A percentile compares a stretch with the other conserved stretches of the same genome.
phyloP scores from a whole-genome alignment of 1,140 invertebrate species.

The Pseudomyrmex flavicornis region DNA sequence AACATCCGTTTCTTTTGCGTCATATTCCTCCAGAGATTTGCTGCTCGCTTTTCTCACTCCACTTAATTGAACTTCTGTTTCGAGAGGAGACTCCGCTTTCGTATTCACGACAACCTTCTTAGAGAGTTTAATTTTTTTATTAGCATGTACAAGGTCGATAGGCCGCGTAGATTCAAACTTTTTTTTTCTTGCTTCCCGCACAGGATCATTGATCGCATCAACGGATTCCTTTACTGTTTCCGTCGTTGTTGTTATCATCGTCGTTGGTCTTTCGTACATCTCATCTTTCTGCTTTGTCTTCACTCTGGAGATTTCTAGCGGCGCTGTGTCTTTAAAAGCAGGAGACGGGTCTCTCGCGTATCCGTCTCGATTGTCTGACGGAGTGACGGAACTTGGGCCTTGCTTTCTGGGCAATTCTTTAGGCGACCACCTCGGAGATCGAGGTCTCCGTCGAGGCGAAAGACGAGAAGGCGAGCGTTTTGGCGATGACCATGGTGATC shows the following conservation, averaged over 20 bases:
- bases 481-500: slow-evolving; percentile 79
- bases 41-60: slow-evolving; percentile 47
- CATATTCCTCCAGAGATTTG: slow-evolving; percentile 61
- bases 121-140: slow-evolving; percentile 83
- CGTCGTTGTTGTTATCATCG: neutral
- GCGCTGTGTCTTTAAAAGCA: slow-evolving; percentile 49
- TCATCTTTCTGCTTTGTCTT: slow-evolving; percentile 72
- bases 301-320: slow-evolving; percentile 62
- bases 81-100: slow-evolving; percentile 57
- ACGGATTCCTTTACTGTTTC: slow-evolving; percentile 59
- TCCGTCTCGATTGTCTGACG: slow-evolving; percentile 53
- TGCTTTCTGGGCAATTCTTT: slow-evolving; percentile 70
- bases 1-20: slow-evolving; percentile 66
- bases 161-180: slow-evolving; percentile 82
- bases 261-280: slow-evolving; percentile 43
- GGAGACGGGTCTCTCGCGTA: slow-evolving; percentile 66
- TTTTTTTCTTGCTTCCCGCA: slow-evolving; percentile 80
- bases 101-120: slow-evolving; percentile 72
- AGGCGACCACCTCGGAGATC: slow-evolving; percentile 73
- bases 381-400: slow-evolving; percentile 63
- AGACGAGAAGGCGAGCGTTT: slow-evolving; percentile 71
- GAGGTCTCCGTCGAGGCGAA: slow-evolving; percentile 70
- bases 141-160: slow-evolving; percentile 77
- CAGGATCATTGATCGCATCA: slow-evolving; percentile 73
- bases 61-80: slow-evolving; percentile 41